Evolutionary conservation across 2,113 vertebrate genomes (phyloP), one percentile per base, ranked within the genome.

Genomic region (Candoia aspera): DNA sequence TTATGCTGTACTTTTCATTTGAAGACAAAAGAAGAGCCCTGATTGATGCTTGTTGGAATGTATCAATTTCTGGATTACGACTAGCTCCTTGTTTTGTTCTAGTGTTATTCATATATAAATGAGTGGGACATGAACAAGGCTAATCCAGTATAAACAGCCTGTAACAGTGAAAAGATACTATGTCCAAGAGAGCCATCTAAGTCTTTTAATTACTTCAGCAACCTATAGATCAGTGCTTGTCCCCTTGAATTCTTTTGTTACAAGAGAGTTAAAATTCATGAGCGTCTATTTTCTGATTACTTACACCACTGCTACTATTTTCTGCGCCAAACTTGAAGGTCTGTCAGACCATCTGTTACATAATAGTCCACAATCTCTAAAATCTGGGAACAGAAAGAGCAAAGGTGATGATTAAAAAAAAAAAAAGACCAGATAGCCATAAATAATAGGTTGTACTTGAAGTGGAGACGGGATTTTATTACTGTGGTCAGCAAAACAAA

Each of bases 301-400:
- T 99, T 97, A 98, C 98, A 98, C 98, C 97, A 99, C 97, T 96
- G 97, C 97, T 96, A 98, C 97, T 95, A 99, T 98, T 98, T 99
- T 99, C 97, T 97, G 97, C 59, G 97, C 98, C 98, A 99, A 98
- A 96, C 99, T 98, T 97, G 97, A 96, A 99, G 97, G 98, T 99
- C 99, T 97, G 98, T 98, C 92, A 97, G 98, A 94, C 99, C 99
- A 98, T 99, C 98, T 97, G 98, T 98, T 98, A 99, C 98, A 96
- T 98, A 98, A 98, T 98, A 98, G 98, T 98, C 98, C 97, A 98
- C 98, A 98, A 99, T 98, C 98, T 99, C 98, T 95, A 98, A 97
- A 97, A 99, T 99, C 98, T 99, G 95, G 96, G 96, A 95, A 96
- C 97, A 90, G 94, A 90, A 95, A 95, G 96, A 96, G 96, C 37